Evolutionary conservation across 2,113 vertebrate species (phyloP), one percentile per base, ranked within the genome.

Genomic region (Microcebus lehilahytsara): DNA sequence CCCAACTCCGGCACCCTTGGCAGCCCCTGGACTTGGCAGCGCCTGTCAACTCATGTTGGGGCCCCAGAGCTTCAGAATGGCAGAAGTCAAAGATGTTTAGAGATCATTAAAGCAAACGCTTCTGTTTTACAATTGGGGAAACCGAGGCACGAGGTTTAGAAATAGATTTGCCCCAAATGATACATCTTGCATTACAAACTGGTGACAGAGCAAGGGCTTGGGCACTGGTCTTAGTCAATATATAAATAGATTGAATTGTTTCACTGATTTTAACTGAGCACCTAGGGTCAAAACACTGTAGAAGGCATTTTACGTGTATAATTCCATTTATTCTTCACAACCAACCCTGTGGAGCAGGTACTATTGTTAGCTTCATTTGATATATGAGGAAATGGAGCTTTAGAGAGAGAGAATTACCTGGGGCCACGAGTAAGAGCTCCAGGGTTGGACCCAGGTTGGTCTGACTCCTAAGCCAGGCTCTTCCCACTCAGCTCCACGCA

Each of bases 361-460:
- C 74, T 91, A 46, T 60, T 49, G 74, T 72, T 74, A 93, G 42
- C 64, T 84, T 60, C 62, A 19, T 74, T 83, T 86, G 32, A 62
- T 49, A 16, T 30, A 32, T 51, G 86, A 93, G 42, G 60, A 69
- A 64, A n/a, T 58, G 16, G 78, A 80, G 5, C 40, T 72, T 93
- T 56, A 74, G 69, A 58, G 62, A 87, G 51, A 89, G 62, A 22
- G 1, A 74, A 69, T 92, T 84, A 46, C 64, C 62, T 9, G 51
- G 81, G 83, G 78, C 40, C 23, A 40, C 3, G 22, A 85, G 46
- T 37, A 19, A 11, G 62, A n/a, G 74, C 67, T 86, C n/a, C 42
- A 46, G 53, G 60, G 60, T 49, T 12, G 14, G 78, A 32, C 49
- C 83, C 22, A 23, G 62, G 11, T n/a, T 0, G 0, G 32, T 60